phyloP scores from a whole-genome alignment of 2,888 invertebrate species.

The Labia minor region DNA sequence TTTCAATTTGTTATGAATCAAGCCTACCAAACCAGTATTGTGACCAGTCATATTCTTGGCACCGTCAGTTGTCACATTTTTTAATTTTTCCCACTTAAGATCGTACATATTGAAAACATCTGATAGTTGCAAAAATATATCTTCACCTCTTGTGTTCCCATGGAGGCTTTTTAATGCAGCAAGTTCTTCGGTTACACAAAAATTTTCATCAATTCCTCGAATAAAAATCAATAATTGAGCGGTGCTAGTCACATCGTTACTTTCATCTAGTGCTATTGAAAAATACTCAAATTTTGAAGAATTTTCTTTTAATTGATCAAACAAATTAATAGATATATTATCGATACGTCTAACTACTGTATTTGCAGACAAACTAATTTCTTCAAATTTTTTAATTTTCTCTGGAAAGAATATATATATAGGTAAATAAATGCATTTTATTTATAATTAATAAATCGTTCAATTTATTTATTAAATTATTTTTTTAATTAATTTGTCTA shows the following conservation, averaged over 20 bases:
- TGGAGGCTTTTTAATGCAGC: conserved; percentile 23
- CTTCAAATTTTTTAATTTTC: conserved; percentile 21
- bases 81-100: conserved; percentile 22
- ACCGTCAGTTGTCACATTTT: conserved; percentile 24
- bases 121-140: conserved; percentile 24
- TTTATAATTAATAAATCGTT: too few species aligned
- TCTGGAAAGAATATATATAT: conserved; percentile 23
- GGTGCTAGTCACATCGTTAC: conserved; percentile 23
- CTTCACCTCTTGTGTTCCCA: conserved; percentile 23
- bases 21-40: conserved; percentile 20
- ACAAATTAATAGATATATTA: conserved; percentile 23
- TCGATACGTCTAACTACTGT: conserved; percentile 23
- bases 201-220: conserved; percentile 24
- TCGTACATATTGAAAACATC: conserved; percentile 21
- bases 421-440: too few species aligned
- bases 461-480: too few species aligned
- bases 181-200: conserved; percentile 24
- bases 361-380: conserved; percentile 22
- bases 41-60: conserved; percentile 23
- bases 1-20: conserved; percentile 22
- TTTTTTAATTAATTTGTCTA: too few species aligned
- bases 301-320: too few species aligned
- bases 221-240: conserved; percentile 25
- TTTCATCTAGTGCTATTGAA: conserved; percentile 24
- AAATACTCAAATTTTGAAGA: conserved; percentile 22